Base-by-base conservation (phyloP, 2,888 invertebrate species). In the Crocallis elinguaria region DNA sequence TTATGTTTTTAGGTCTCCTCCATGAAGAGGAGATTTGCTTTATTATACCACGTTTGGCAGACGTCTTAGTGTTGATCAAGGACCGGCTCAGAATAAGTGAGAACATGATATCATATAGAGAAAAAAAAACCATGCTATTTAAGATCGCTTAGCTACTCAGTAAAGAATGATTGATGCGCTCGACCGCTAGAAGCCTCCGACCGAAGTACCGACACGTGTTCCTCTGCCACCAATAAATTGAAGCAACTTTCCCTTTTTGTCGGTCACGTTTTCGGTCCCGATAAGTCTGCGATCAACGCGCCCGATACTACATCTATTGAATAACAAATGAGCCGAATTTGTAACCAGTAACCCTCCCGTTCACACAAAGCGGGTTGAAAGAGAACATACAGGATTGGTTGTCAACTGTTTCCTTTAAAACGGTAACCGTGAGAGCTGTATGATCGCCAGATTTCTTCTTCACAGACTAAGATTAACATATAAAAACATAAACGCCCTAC, bases 231-330 rank as follows among this genome's bases (percentile, higher is more conserved):
- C 51, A 50, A 57, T 51, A 58, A 39, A 57, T 58, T 50, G 50
- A 48, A 41, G 30, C 25, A 46, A 57, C 48, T 59, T 59, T 64
- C 53, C 49, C 51, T 56, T 61, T 60, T 53, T 36, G 49, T 42
- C 32, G 49, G 50, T 60, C 57, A 62, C 57, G 62, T 62, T 57
- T 59, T 60, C 46, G 59, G 54, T 57, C 38, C 53, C 48, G 53
- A 54, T 54, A 54, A 53, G 53, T 38, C 53, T 44, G 37, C 48
- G 43, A 54, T 54, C 53, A 54, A 62, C 60, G 50, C 51, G 55
- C 44, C 39, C 42, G 49, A 36, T 56, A 41, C 32, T 54, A 57
- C 62, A 54, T 57, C 62, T 48, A 60, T 52, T 57, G 60, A 60
- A 62, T 62, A 52, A 49, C 46, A 49, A 57, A 59, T 49, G 54